Evolutionary conservation across 2,888 invertebrate genomes (phyloP), one percentile per base, ranked within the genome.

Genomic region (Diaphora mendica): DNA sequence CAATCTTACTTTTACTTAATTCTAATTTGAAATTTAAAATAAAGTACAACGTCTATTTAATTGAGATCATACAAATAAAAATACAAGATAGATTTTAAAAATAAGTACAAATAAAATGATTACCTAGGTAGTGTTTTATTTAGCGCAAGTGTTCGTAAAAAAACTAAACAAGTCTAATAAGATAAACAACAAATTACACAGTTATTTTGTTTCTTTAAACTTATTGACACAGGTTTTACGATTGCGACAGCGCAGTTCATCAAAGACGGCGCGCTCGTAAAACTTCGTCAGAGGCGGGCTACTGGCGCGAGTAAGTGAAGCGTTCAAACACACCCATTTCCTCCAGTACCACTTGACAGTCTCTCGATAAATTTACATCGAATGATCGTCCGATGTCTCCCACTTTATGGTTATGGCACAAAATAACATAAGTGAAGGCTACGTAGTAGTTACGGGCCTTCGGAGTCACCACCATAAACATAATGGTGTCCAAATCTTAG

Each of bases 341-440:
- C 77, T 74, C 44, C 42, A 55, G 71, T 65, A 70, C 76, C 78
- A 83, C 81, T 77, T 74, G 79, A 76, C 75, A 75, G 72, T 73
- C 72, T 67, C 74, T 72, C 77, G 78, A 82, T 84, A 84, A 81
- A 84, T 84, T 84, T 71, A 78, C 84, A 84, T 82, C 77, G 76
- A 79, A 79, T 78, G 80, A 75, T 77, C 82, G 73, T 82, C 70
- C 72, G 75, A 80, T 79, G 84, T 83, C 78, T 73, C 75, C 76
- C 72, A 78, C 72, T 84, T 84, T 84, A 82, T 80, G 82, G 74
- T 81, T 82, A 82, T 76, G 59, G 78, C 62, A 30, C 62, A 30
- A 62, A 62, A 30, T 17, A 62, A 62, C 30, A 62, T 62, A 62
- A 62, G 62, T 62, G 8, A 30, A 62, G 62, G 62, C 30, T 30